These are phyloP conservation scores for Turdus rufiventris DNA, from an alignment of 2,113 vertebrate species.

Conservation along the genomic window DNA sequence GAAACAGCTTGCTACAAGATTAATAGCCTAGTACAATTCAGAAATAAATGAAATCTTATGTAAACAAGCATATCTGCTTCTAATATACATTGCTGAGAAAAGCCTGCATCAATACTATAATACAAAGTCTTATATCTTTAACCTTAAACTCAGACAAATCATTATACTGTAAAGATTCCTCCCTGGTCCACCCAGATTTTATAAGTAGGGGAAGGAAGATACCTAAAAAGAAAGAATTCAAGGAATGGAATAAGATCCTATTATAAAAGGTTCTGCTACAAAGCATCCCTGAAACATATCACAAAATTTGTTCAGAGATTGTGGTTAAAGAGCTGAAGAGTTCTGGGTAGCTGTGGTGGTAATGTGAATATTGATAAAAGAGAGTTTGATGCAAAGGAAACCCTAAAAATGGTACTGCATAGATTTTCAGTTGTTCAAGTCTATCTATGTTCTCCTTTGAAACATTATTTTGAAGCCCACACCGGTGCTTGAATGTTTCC, in stretches of 20 bases:
- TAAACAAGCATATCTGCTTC: background rate
- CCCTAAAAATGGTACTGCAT: background rate
- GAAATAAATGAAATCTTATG: background rate
- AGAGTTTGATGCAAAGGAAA: background rate
- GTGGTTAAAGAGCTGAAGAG: background rate
- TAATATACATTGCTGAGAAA: background rate
- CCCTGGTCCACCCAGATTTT: background rate
- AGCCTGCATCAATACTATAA: background rate
- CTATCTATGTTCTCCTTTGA: background rate
- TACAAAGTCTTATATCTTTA: background rate
- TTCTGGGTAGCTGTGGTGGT: background rate
- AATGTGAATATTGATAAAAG: background rate
- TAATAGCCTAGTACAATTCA: background rate
- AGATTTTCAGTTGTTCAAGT: constrained; percentile 36
- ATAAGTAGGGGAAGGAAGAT: background rate
- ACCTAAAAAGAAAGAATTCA: background rate
- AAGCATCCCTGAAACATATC: background rate
- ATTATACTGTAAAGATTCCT: background rate
- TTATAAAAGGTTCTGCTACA: background rate
- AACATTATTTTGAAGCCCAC: background rate
- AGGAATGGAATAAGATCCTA: background rate
- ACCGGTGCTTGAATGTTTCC: background rate
- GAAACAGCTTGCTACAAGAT: background rate
- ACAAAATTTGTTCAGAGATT: background rate
- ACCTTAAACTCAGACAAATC: background rate